Evolutionary conservation across 35 echinoderm and acorn worm species (phyloP), one percentile per base, ranked within the genome.

Genomic region (Ophiothrix spiculata): DNA sequence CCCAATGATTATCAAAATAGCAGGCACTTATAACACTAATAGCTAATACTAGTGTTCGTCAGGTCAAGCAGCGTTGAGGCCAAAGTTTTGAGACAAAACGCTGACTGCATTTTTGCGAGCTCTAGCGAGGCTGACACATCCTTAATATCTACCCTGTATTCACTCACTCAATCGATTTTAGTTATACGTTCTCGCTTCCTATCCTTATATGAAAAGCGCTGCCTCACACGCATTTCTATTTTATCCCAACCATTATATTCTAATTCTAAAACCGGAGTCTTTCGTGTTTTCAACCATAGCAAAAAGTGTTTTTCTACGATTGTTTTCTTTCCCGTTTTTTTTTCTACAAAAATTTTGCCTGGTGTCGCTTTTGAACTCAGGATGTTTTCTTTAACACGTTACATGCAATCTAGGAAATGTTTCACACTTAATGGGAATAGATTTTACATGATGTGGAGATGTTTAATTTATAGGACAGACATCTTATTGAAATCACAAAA

Each of bases 1-100:
- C 29, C 60, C 23, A 10, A 28, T 69, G 60, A 69, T 69, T 69
- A 69, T 69, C 60, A 69, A 69, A 69, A 69, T 69, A 69, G 60
- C 60, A 69, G 25, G 60, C 60, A 69, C 60, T 69, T 69, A 69
- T 6, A 69, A 69, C 60, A 69, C 60, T 69, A 69, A 69, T 69
- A 69, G 60, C 60, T 4, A n/a, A 69, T 15, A 69, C 60, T 69
- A 69, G n/a, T n/a, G n/a, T 69, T 69, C 60, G 29, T 28, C 29
- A 69, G 60, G 60, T 69, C 60, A 69, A 69, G 60, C 17, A 69
- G 60, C 4, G 60, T 25, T 25, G 60, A 25, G 60, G 60, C 60
- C 60, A 69, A 69, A 69, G 60, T 69, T 69, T 69, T 69, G 60
- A 69, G 60, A 69, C 60, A 69, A 25, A 69, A 69, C 60, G 6